Evolutionary conservation across 1,140 invertebrate species (phyloP), one percentile per base, ranked within the genome.

Genomic region (Oncopeltus fasciatus): DNA sequence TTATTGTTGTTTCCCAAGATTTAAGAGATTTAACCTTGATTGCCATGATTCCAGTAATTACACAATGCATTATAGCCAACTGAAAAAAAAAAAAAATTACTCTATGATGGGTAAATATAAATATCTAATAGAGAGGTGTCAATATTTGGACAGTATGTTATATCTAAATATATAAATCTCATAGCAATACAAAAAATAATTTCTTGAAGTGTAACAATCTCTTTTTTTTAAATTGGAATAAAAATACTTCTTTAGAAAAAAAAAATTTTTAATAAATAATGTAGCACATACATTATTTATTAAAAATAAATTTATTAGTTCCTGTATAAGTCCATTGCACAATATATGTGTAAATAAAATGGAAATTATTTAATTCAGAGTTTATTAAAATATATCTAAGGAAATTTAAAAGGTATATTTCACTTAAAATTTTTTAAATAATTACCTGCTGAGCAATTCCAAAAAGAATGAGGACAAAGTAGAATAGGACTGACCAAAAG

Each of bases 401-500:
- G n/a, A n/a, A n/a, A n/a, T n/a, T n/a, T n/a, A n/a, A n/a, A n/a
- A n/a, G n/a, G n/a, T n/a, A n/a, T n/a, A n/a, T n/a, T n/a, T n/a
- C n/a, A n/a, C n/a, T n/a, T n/a, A n/a, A n/a, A n/a, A n/a, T n/a
- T n/a, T n/a, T n/a, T n/a, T n/a, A n/a, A n/a, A n/a, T n/a, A n/a
- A n/a, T 57, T 65, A 82, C 80, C 76, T 88, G 85, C 70, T 93
- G 90, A 2, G 86, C 87, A 24, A 95, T 79, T 0, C 90, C 90
- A 69, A 95, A 92, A 59, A 89, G 74, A 58, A 92, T 87, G 57
- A 93, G 77, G 53, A 85, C 83, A 67, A 88, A 85, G 73, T 92
- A 95, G 68, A 91, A 90, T 16, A 92, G 77, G 9, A 90, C 83
- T 0, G 87, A 85, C 90, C 90, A 94, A 69, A 89, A 88, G 14